Conservation (phyloP, 1,140 invertebrate species). For the Zaprionus kolodkinae region DNA sequence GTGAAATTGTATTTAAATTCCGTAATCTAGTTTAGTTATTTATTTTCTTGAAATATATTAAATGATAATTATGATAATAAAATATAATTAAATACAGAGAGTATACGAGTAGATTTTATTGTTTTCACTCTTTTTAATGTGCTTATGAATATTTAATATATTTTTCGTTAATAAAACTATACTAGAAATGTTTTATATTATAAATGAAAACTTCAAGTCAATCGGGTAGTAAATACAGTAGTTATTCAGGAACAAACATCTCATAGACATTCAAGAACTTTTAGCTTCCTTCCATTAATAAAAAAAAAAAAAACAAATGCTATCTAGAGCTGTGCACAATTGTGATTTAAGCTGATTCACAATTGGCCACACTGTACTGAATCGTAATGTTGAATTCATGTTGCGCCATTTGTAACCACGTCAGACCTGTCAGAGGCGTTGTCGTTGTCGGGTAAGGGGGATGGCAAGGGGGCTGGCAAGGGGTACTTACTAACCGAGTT, state of each 20-base stretch:
- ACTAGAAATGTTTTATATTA: too few species aligned
- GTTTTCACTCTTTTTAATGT: too few species aligned
- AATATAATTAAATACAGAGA: too few species aligned
- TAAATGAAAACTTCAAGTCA: background rate
- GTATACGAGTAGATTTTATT: too few species aligned
- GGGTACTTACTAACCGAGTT: slow-evolving; percentile 11
- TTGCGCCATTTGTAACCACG: slow-evolving; percentile 74
- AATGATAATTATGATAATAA: background rate
- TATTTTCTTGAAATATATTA: too few species aligned
- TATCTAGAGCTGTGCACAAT: background rate
- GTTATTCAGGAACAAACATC: background rate
- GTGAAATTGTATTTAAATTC: too few species aligned
- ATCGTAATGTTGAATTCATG: slow-evolving; percentile 63
- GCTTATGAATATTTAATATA: too few species aligned
- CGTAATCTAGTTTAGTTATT: too few species aligned
- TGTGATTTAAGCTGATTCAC: slow-evolving; percentile 4
- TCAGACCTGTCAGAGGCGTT: slow-evolving; percentile 39
- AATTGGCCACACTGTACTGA: slow-evolving; percentile 8
- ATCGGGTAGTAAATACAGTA: background rate
- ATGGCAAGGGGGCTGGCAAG: background rate
- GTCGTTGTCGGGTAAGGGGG: slow-evolving; percentile 1
- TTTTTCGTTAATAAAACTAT: too few species aligned
- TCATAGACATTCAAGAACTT: background rate
- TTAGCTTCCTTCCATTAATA: background rate
- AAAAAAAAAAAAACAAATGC: background rate